Conservation (phyloP, 2,113 vertebrate genomes). For the Solenodon paradoxus region DNA sequence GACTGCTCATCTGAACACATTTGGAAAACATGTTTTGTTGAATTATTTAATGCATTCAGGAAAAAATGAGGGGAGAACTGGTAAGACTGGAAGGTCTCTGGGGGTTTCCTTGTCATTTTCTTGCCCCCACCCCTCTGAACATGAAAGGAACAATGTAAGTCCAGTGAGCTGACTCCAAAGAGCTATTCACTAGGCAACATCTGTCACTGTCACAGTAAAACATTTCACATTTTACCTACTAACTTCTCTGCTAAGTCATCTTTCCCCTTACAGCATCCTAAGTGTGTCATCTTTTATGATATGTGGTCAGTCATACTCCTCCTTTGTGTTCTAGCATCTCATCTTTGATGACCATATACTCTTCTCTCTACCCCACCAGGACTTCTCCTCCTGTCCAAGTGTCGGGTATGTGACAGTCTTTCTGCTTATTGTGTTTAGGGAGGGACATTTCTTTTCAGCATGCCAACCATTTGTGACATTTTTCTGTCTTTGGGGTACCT, state of each 20-base stretch:
- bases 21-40: slow-evolving; percentile 13
- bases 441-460: neutral
- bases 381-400: neutral
- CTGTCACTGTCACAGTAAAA: slow-evolving; percentile 2
- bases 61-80: neutral
- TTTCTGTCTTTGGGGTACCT: slow-evolving; percentile 4
- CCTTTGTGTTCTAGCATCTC: neutral
- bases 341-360: neutral
- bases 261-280: neutral
- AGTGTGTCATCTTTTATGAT: slow-evolving; percentile 52
- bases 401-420: slow-evolving; percentile 51
- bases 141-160: neutral
- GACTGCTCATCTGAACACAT: neutral
- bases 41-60: slow-evolving; percentile 40
- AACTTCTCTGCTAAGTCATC: slow-evolving; percentile 12
- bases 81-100: neutral
- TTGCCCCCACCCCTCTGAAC: rapidly evolving
- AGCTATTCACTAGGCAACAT: slow-evolving; percentile 24
- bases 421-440: slow-evolving; percentile 35
- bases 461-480: slow-evolving; percentile 46
- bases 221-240: neutral
- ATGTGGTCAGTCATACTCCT: neutral
- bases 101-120: slow-evolving; percentile 17
- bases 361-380: neutral
- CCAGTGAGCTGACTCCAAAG: neutral